Percentiles rank a stretch among this genome's conserved stretches.
phyloP scores from a whole-genome alignment of 2,888 invertebrate genomes.

The Drosophila lacicola region DNA sequence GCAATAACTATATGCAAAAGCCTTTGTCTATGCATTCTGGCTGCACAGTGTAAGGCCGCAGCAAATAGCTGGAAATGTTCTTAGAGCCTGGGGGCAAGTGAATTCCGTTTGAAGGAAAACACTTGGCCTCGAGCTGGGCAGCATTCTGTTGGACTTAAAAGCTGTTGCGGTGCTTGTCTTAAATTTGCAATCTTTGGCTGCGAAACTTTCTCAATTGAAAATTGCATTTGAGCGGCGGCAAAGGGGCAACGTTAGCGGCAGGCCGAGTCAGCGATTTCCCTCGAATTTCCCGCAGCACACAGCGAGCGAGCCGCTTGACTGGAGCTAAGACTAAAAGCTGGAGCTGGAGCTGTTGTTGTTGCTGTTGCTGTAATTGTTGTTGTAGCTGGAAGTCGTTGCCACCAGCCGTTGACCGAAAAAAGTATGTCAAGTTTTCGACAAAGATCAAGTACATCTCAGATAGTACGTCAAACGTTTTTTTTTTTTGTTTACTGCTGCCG shows the following conservation, averaged over 20 bases:
- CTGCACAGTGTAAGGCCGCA: background rate
- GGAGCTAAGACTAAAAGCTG: conserved; percentile 43
- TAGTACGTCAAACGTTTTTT: conserved; percentile 59
- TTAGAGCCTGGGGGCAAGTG: conserved; percentile 40
- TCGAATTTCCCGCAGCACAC: conserved; percentile 67
- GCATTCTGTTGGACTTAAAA: conserved; percentile 14
- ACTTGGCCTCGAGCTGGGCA: conserved; percentile 24
- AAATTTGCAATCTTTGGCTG: conserved; percentile 62
- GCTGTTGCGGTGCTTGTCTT: conserved; percentile 46
- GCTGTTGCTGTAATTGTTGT: conserved; percentile 16
- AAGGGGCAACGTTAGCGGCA: conserved; percentile 13
- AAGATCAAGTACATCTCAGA: conserved; percentile 83
- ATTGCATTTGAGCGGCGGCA: conserved; percentile 53
- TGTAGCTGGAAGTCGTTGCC: conserved; percentile 59
- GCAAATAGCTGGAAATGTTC: conserved; percentile 33
- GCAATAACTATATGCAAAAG: background rate
- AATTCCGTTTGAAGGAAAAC: conserved; percentile 43
- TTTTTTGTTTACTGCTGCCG: conserved; percentile 11
- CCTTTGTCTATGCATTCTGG: background rate
- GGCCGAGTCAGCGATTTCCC: conserved; percentile 64
- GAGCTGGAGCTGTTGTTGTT: conserved; percentile 27
- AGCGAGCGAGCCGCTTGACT: conserved; percentile 52
- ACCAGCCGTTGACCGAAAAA: conserved; percentile 71
- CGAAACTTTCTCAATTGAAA: conserved; percentile 73
- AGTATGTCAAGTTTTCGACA: conserved; percentile 83